Percentiles rank a stretch among this genome's conserved stretches.
Evolutionary conservation across 2,797 vertebrate species (phyloP).

Genomic region (Meriones psammophilus): DNA sequence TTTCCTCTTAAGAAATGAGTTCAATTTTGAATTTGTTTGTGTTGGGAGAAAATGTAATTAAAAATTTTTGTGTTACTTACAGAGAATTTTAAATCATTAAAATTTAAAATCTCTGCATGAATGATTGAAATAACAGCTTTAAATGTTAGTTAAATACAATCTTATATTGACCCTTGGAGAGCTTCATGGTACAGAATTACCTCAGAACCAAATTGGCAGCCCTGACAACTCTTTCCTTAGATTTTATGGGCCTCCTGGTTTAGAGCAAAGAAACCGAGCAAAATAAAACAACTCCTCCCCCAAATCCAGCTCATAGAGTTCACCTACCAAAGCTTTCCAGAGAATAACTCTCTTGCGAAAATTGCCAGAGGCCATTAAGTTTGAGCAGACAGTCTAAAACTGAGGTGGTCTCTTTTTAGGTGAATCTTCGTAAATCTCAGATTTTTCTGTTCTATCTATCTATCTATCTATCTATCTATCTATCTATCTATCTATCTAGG

Average conservation of each 20-base stretch:
- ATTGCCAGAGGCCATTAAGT: not conserved
- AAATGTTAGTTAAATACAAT: not conserved
- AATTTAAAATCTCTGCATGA: not conserved
- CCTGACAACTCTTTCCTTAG: not conserved
- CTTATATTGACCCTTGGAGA: not conserved
- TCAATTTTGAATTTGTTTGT: conserved; percentile 62
- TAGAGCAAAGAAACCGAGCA: not conserved
- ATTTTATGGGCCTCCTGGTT: not conserved
- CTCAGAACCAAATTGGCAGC: not conserved
- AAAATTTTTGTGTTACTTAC: too few relatives aligned
- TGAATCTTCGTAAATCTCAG: not conserved
- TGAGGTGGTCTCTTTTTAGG: not conserved
- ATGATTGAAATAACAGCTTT: conserved; percentile 32
- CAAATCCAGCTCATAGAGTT: not conserved
- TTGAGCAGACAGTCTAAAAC: not conserved
- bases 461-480: too few relatives aligned
- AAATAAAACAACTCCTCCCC: not conserved
- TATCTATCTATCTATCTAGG: too few relatives aligned
- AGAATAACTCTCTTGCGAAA: not conserved
- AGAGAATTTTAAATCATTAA: not conserved
- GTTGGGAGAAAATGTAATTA: conserved; percentile 23
- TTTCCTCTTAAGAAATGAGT: conserved; percentile 6
- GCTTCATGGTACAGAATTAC: not conserved
- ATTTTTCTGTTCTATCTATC: not conserved
- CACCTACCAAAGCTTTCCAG: not conserved